phyloP scores from a whole-genome alignment of 2,888 invertebrate species.

The Tholera decimalis region DNA sequence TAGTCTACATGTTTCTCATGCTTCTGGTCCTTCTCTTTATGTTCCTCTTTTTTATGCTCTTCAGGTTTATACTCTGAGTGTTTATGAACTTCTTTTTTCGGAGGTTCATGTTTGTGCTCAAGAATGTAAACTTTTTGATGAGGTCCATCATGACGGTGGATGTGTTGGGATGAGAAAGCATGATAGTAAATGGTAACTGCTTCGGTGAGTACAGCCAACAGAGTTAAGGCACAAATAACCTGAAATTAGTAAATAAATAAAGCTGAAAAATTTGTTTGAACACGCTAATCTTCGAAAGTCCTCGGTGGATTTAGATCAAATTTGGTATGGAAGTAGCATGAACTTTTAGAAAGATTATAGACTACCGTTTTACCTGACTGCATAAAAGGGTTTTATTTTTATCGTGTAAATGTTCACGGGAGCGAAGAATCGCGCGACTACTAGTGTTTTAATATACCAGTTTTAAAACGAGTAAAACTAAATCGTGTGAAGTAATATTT shows the following conservation, averaged over 20 bases:
- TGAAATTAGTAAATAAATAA: conserved; percentile 23
- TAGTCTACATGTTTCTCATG: conserved; percentile 49
- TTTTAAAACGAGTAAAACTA: too few species aligned
- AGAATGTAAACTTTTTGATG: conserved; percentile 40
- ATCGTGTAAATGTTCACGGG: too few species aligned
- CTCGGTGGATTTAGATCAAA: too few species aligned
- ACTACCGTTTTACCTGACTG: too few species aligned
- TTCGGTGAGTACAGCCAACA: conserved; percentile 23
- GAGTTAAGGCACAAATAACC: conserved; percentile 23
- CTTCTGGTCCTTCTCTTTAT: conserved; percentile 24
- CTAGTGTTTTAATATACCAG: too few species aligned
- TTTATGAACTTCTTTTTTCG: conserved; percentile 15
- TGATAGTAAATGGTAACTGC: conserved; percentile 30
- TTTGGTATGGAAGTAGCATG: background rate
- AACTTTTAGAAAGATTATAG: background rate
- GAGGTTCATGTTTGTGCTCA: conserved; percentile 17
- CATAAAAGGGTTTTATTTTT: too few species aligned
- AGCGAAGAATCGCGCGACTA: too few species aligned
- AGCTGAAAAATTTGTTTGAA: too few species aligned
- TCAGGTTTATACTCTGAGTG: conserved; percentile 2
- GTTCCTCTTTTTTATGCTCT: conserved; percentile 20
- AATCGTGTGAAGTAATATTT: too few species aligned
- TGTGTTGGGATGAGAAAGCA: conserved; percentile 53
- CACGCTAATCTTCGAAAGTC: too few species aligned
- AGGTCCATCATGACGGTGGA: conserved; percentile 49